Evolutionary conservation across 64 coral and sea anemone genomes (phyloP), one percentile per base, ranked within the genome.

Genomic region (Pocillopora damicornis): DNA sequence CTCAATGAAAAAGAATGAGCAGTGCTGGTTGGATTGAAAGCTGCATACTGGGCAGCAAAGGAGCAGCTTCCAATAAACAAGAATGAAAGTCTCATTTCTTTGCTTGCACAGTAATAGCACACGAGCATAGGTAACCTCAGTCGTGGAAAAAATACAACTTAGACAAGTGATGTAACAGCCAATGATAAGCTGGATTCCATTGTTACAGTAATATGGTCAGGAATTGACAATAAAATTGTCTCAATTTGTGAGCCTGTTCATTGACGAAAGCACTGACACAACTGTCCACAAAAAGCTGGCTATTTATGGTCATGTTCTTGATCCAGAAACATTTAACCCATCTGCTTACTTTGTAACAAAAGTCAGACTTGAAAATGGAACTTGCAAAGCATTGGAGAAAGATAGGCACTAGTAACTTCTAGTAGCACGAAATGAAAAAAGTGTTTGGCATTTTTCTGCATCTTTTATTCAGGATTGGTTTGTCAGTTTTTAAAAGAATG

Each of bases 261-360:
- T 84, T 84, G 81, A 84, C 65, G 60, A 84, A 30, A 84, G 63
- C 61, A 84, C n/a, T 84, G 60, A 84, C 82, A 86, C 71, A 86
- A 63, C 82, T 86, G 82, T 86, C 82, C 82, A 72, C 82, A 72
- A 86, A 86, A 86, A 86, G 82, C 82, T 86, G 82, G 82, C 82
- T 73, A 86, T 86, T 65, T 86, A 86, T 86, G 81, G 81, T 61
- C 81, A 60, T 84, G 81, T 84, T 84, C 62, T 84, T 84, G 81
- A 84, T 84, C 63, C 82, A 86, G 82, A 86, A 86, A 86, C 66
- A 86, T 86, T 86, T 86, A 63, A 86, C 71, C 82, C 82, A 86
- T 73, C 75, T 76, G 56, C 82, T 73, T 63, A 86, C 82, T 86
- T 86, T 86, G 13, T 86, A 86, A 86, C 82, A 86, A 86, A 86